A percentile compares a stretch with the other conserved stretches of the same genome.
Evolutionary conservation across 2,797 vertebrate genomes (phyloP).

Genomic region (Tapera naevia): DNA sequence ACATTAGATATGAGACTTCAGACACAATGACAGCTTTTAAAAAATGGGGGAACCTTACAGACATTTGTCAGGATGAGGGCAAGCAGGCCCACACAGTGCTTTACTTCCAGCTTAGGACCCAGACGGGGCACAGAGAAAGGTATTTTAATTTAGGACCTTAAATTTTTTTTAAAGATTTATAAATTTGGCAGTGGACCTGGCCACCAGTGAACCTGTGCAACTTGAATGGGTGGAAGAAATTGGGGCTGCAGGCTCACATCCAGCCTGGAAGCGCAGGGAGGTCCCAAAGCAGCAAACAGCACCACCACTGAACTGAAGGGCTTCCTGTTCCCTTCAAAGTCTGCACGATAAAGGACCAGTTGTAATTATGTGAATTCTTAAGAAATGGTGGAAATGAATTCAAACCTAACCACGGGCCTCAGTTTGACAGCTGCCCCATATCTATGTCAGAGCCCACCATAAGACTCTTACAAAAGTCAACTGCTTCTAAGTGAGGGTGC

Average conservation of each 20-base stretch:
- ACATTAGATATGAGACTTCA: neutral
- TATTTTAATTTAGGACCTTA: neutral
- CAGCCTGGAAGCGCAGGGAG: neutral
- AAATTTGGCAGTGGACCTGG: neutral
- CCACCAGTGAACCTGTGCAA: neutral
- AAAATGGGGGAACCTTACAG: neutral
- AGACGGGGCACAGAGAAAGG: neutral
- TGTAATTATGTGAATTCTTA: neutral
- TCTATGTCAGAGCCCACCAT: neutral
- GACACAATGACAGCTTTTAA: neutral
- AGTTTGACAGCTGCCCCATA: neutral
- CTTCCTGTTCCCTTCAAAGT: neutral
- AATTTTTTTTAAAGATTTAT: neutral
- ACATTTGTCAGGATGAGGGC: neutral
- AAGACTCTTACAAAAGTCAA: neutral
- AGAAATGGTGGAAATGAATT: neutral
- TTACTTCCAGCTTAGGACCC: neutral
- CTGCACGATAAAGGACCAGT: neutral
- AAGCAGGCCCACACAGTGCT: fast-evolving
- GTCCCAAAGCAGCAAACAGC: neutral
- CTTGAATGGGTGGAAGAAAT: neutral
- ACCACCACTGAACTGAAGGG: neutral
- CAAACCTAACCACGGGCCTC: neutral
- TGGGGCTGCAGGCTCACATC: neutral
- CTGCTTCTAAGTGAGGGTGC: neutral